A percentile compares a stretch with the other conserved stretches of the same genome.
These are phyloP conservation scores for Agonum fuliginosum DNA, from an alignment of 2,888 invertebrate genomes.

Conservation along the genomic window DNA sequence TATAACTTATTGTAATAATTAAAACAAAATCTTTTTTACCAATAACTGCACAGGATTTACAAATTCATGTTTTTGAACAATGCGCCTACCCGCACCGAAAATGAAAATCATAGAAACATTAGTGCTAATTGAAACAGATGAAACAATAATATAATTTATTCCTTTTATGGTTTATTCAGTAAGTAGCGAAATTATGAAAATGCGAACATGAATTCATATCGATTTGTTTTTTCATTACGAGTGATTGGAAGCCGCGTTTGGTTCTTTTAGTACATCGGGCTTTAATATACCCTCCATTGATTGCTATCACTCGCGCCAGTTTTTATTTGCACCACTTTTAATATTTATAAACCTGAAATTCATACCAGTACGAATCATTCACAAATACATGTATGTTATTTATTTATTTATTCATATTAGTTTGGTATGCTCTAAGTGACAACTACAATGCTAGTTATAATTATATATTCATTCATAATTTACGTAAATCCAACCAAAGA, in stretches of 20 bases:
- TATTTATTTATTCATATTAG: no score
- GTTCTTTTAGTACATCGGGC: conserved; percentile 45
- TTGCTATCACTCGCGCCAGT: conserved; percentile 16
- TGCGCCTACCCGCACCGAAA: no score
- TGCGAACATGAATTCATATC: conserved; percentile 37
- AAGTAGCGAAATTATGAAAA: conserved; percentile 38
- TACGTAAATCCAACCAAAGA: no score
- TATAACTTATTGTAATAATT: no score
- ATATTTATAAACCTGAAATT: conserved; percentile 15
- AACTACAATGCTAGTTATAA: no score
- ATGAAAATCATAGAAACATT: conserved; percentile 4
- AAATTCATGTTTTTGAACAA: no score
- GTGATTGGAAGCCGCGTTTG: conserved; percentile 16
- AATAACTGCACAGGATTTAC: no score
- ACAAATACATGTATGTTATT: no score
- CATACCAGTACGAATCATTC: no score
- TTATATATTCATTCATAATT: no score
- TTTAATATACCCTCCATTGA: conserved; percentile 29
- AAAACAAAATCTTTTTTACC: no score
- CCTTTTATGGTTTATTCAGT: conserved; percentile 31
- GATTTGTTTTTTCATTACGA: conserved; percentile 43
- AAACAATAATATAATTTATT: conserved; percentile 39
- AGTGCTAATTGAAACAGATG: conserved; percentile 23
- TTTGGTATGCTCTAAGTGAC: no score
- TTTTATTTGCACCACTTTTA: conserved; percentile 30